Evolutionary conservation across 2,888 invertebrate genomes (phyloP).

Genomic region (Leptothorax acervorum): DNA sequence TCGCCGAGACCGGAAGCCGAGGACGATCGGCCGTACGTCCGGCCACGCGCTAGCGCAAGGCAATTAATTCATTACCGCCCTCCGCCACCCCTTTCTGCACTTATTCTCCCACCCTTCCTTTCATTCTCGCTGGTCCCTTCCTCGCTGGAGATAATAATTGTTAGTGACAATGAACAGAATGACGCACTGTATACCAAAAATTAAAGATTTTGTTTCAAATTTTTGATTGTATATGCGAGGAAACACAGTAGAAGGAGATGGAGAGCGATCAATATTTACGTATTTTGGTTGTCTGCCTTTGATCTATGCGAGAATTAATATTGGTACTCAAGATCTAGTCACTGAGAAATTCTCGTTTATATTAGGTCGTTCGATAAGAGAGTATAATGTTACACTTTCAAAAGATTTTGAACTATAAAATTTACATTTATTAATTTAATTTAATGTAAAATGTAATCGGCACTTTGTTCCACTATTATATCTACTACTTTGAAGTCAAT

Average conservation of each 20-base stretch:
- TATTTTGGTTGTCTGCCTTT: background rate
- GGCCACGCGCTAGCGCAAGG: slow-evolving; percentile 81
- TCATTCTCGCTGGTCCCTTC: slow-evolving; percentile 21
- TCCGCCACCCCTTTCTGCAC: slow-evolving; percentile 41
- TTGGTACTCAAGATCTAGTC: background rate
- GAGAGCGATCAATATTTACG: background rate
- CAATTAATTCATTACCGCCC: slow-evolving; percentile 84
- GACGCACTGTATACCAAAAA: background rate
- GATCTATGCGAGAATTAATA: background rate
- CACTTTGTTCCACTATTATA: background rate
- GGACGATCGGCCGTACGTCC: slow-evolving; percentile 80
- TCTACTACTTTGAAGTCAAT: background rate
- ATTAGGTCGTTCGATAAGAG: background rate
- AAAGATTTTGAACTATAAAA: background rate
- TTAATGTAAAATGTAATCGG: background rate
- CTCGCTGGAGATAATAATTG: background rate
- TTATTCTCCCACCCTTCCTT: background rate
- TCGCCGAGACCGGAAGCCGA: slow-evolving; percentile 74
- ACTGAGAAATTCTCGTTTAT: background rate
- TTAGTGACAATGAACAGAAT: background rate
- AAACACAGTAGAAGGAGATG: background rate
- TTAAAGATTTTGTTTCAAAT: background rate
- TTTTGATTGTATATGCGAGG: background rate
- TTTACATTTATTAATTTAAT: background rate
- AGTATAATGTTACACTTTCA: background rate